Evolutionary conservation across 2,113 vertebrate species (phyloP), one percentile per base, ranked within the genome.

Genomic region (Petromus typicus): DNA sequence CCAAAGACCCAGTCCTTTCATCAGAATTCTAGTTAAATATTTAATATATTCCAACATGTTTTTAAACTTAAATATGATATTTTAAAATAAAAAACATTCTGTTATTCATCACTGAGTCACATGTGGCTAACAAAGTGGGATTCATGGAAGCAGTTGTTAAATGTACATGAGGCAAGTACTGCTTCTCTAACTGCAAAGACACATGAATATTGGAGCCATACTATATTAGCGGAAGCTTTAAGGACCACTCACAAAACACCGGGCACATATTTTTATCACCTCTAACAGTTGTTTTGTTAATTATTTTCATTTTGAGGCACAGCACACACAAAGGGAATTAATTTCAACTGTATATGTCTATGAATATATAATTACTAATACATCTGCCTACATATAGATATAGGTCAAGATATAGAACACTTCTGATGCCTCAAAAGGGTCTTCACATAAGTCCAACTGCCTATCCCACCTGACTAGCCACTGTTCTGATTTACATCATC

Each of bases 401-500:
- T 13, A 63, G 25, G 30, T 69, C 17, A 57, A 84, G 27, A 69
- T 2, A 5, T 4, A 67, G 32, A 67, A 37, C 10, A 96, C 61
- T 87, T 87, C 13, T 17, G 63, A 30, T 7, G 54, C 17, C 30
- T 91, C 10, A 18, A 37, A 63, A 78, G 30, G 0, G 32, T 37
- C 30, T 93, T 4, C 0, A 27, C 23, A 2, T 79, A 27, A 71
- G 40, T 91, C 23, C 9, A 51, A 91, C 3, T 5, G 30, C 9
- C 3, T 5, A 83, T 2, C 14, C 37, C 0, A 16, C 1, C 4
- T 3, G 6, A 69, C 13, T 54, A 61, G 40, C 37, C 27, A 76
- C 9, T 51, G 32, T 83, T 87, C 32, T 69, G 18, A 63, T 84
- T 56, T 57, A 76, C 78, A 32, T 61, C 12, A 45, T 4, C 13